A percentile compares a stretch with the other conserved stretches of the same genome.
These are phyloP conservation scores for Caenorhabditis wallacei DNA, from an alignment of 2,888 invertebrate genomes.

Conservation along the genomic window DNA sequence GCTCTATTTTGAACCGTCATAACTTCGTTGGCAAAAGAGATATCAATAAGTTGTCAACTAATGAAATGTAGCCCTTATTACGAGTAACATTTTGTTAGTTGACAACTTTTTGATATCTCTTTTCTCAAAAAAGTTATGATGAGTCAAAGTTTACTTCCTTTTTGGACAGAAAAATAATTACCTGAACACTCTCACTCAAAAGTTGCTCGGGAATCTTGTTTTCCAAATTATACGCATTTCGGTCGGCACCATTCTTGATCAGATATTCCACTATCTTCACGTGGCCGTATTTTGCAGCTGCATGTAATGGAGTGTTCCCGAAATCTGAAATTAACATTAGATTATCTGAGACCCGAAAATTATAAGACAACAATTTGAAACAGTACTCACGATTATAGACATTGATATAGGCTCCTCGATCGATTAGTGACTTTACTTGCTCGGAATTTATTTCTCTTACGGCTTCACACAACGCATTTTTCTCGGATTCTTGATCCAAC, in stretches of 20 bases:
- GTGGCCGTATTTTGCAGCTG: constrained; percentile 94
- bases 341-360: neutral
- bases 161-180: neutral
- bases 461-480: constrained; percentile 28
- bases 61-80: too few species aligned
- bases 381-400: constrained; percentile 32
- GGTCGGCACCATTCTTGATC: constrained; percentile 91
- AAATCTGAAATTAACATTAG: neutral
- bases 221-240: constrained; percentile 5
- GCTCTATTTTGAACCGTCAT: too few species aligned
- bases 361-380: neutral
- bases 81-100: too few species aligned
- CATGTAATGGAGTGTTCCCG: constrained; percentile 91
- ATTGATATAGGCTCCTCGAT: constrained; percentile 26
- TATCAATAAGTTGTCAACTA: too few species aligned
- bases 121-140: too few species aligned
- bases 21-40: too few species aligned
- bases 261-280: constrained; percentile 90
- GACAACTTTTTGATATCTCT: too few species aligned
- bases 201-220: constrained; percentile 27
- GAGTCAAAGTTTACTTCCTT: too few species aligned
- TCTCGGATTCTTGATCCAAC: constrained; percentile 24
- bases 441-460: constrained; percentile 35
- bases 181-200: constrained; percentile 10
- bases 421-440: constrained; percentile 16